Conservation (phyloP, 2,113 vertebrate genomes). For the Hoplias malabaricus region DNA sequence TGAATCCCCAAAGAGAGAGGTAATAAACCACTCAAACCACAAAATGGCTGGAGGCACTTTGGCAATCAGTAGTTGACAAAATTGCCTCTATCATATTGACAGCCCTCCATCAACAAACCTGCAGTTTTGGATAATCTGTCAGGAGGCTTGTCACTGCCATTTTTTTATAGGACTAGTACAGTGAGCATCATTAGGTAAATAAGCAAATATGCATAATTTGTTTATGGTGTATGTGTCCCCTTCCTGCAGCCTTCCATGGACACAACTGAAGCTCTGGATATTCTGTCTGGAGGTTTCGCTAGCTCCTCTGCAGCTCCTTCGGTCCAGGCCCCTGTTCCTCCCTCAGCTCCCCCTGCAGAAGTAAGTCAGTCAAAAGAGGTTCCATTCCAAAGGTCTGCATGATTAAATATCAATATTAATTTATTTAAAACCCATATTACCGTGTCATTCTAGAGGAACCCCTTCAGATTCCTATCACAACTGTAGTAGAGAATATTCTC, state of each 20-base stretch:
- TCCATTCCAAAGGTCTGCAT: too few relatives aligned
- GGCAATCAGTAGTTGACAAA: background rate
- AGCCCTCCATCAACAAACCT: conserved; percentile 49
- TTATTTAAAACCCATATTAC: too few relatives aligned
- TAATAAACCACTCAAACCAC: background rate
- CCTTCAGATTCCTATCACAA: too few relatives aligned
- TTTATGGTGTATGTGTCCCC: too few relatives aligned
- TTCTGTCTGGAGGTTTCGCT: conserved; percentile 52
- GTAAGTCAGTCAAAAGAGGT: too few relatives aligned
- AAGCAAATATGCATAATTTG: too few relatives aligned
- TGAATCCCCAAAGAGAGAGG: conserved; percentile 45
- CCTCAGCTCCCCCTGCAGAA: conserved; percentile 50
- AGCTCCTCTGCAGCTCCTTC: background rate
- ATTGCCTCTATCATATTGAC: background rate
- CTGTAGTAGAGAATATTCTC: too few relatives aligned
- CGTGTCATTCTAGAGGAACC: too few relatives aligned
- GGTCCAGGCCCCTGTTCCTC: conserved; percentile 6
- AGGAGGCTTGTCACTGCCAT: too few relatives aligned
- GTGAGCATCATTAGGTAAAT: too few relatives aligned
- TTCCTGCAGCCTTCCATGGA: conserved; percentile 56
- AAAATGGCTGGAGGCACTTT: background rate
- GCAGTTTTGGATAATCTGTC: conserved; percentile 55
- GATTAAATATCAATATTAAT: too few relatives aligned
- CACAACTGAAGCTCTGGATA: conserved; percentile 48
- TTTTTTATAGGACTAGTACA: too few relatives aligned